Evolutionary conservation across 2,797 vertebrate genomes (phyloP), one percentile per base, ranked within the genome.

Genomic region (Leuciscus waleckii): DNA sequence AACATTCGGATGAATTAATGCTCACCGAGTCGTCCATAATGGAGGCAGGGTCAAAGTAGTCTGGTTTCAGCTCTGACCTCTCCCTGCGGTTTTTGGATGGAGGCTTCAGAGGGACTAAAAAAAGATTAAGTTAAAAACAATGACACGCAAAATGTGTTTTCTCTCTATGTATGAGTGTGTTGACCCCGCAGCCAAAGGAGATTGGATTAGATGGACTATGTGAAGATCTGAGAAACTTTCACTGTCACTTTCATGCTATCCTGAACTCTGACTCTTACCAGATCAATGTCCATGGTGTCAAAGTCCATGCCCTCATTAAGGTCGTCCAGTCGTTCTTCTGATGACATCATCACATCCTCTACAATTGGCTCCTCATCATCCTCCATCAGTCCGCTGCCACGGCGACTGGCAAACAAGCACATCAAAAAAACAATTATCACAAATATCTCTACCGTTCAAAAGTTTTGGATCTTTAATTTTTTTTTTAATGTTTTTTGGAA

Each of bases 341-440:
- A 99, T 88, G 98, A 99, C 98, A 99, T 99, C 98, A 99, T 99
- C 89, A 99, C 98, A 88, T 99, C 98, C 95, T 99, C 98, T 89
- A 99, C 98, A 61, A 99, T 99, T 76, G 98, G 98, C 91, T 99
- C 97, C 92, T 99, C 98, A 80, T 99, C 98, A 86, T 99, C 98
- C 93, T 99, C 98, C 97, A 99, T 98, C 90, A 99, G 93, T 83
- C 98, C 97, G 86, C 97, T 96, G 87, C 97, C 97, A 93, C 98
- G 95, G 79, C 97, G 97, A 93, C 98, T 99, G 90, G 77, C 90
- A 76, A 0, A 73, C 39, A 82, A 70, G 63, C 11, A 89, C 13
- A 56, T 76, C 4, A 16, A 54, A 1, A 8, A 56, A 14, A 37
- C n/a, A 37, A 5, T 17, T 26, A 49, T 10, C 41, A 29, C 4